A percentile compares a stretch with the other conserved stretches of the same genome.
These are phyloP conservation scores for Delphinapterus leucas DNA, from an alignment of 2,113 vertebrate genomes.

Conservation along the genomic window DNA sequence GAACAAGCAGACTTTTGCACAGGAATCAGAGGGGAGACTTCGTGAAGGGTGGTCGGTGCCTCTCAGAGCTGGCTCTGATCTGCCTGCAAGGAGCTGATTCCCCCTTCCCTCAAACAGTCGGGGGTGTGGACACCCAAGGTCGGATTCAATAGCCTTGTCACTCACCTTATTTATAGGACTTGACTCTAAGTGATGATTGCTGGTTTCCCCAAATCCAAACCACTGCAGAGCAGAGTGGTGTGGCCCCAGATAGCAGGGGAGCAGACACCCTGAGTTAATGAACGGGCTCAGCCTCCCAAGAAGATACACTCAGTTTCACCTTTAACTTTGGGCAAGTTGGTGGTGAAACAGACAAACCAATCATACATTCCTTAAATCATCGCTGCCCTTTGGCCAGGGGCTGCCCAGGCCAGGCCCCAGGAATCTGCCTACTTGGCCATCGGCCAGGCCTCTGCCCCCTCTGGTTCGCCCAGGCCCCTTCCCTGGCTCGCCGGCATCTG, in stretches of 20 bases:
- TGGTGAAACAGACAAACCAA: not conserved
- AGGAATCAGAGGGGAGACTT: not conserved
- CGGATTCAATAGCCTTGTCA: not conserved
- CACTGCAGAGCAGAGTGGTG: not conserved
- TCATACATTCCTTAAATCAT: not conserved
- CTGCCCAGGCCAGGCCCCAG: not conserved
- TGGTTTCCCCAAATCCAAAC: not conserved
- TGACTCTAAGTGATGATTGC: not conserved
- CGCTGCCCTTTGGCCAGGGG: not conserved
- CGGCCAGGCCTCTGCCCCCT: not conserved
- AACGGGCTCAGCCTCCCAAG: not conserved
- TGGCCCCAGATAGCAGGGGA: no score
- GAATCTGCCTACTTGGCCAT: not conserved
- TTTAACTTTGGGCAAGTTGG: not conserved
- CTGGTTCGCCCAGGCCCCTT: not conserved
- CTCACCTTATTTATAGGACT: not conserved
- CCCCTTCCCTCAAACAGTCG: not conserved
- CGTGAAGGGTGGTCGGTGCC: accelerated
- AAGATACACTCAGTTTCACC: no score
- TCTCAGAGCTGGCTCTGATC: not conserved
- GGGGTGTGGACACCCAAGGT: not conserved
- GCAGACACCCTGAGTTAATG: accelerated
- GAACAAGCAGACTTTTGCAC: not conserved
- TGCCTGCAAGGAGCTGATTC: not conserved
- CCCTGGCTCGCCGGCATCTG: not conserved